Base-by-base conservation (phyloP, 2,797 vertebrate species). In the Diplodus sargus region DNA sequence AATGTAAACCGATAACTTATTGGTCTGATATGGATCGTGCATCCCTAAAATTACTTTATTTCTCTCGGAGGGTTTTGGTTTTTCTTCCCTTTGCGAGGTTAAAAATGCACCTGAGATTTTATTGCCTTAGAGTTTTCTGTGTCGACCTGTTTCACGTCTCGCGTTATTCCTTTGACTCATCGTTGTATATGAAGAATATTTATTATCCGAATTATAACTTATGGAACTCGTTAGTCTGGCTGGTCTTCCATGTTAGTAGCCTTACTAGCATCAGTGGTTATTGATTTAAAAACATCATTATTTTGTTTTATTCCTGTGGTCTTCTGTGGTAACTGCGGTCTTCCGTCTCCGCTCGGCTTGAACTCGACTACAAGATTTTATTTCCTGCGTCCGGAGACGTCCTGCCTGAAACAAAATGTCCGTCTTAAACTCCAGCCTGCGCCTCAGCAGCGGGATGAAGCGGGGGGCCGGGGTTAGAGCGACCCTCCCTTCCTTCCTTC, bases 401-500 rank as follows among this genome's bases (percentile, higher is more conserved):
- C 79, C 82, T 58, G 86, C 70, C 69, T 79, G 47, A 11, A 13
- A 13, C 28, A 6, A 39, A 14, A 54, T 15, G 56, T 73, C 43
- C 6, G 54, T 60, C 13, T n/a, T 34, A 48, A 86, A 85, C 90
- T 91, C 88, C 90, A 84, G 82, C 87, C 86, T 79, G 88, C 87
- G 2, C 85, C 84, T 84, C 70, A 66, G 84, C 71, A 30, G 82
- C 34, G 81, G 82, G 88, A 54, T 54, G 79, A 84, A 85, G 85
- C 2, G 30, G 59, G 81, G 72, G 81, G 53, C 48, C 3, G 72
- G 82, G 72, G 74, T 80, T 54, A 28, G 59, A 62, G 70, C 56
- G 10, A 70, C 77, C 84, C 78, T 62, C 69, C 70, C 45, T 61
- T 54, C 82, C 60, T 81, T 75, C 85, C 84, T 78, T 83, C 77